These are phyloP conservation scores for Ceratina japonica DNA, from an alignment of 1,140 invertebrate genomes.

Conservation along the genomic window DNA sequence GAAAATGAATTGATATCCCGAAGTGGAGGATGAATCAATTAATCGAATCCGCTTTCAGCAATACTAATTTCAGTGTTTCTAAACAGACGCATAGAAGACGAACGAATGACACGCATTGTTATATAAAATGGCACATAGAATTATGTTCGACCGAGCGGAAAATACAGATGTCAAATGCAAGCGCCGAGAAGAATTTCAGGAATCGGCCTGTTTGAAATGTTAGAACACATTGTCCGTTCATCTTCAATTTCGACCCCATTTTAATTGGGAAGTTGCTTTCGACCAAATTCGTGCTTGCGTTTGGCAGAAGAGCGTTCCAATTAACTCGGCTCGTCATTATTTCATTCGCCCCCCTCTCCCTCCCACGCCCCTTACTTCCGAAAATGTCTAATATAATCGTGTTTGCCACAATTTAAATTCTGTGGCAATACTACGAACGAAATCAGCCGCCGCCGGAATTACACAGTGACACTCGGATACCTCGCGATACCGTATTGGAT, in stretches of 20 bases:
- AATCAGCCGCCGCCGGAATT: background rate
- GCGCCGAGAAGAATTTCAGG: background rate
- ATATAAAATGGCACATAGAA: no score
- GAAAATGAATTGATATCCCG: no score
- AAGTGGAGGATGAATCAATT: background rate
- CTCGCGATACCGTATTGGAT: background rate
- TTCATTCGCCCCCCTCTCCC: background rate
- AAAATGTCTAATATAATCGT: conserved; percentile 11
- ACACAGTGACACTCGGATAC: background rate
- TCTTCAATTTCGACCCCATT: background rate
- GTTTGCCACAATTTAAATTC: background rate
- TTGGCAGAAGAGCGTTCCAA: background rate
- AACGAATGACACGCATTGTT: background rate
- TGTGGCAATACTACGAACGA: background rate
- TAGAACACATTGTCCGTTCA: conserved; percentile 2
- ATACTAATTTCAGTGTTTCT: background rate
- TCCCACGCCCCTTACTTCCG: background rate
- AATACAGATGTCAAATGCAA: background rate
- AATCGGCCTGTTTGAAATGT: background rate
- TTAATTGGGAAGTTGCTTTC: background rate
- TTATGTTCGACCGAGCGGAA: no score
- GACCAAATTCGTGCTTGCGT: background rate
- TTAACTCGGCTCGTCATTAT: conserved; percentile 6
- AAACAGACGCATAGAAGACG: background rate
- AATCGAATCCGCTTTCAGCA: background rate